Evolutionary conservation across 1,140 invertebrate genomes (phyloP).

Genomic region (Drosophila lacertosa): DNA sequence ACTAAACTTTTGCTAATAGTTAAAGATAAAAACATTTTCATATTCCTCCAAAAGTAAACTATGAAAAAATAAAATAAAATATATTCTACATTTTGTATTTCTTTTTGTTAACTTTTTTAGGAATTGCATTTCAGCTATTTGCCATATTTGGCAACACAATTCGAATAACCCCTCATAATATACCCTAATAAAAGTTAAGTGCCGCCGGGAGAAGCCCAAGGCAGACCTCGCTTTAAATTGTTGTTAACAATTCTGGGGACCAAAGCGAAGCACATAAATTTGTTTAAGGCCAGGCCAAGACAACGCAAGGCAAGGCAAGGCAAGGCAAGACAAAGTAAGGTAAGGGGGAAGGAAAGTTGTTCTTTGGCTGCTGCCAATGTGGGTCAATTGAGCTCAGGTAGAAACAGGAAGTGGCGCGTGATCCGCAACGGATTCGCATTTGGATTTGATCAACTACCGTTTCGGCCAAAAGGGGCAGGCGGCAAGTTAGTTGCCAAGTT

Average conservation of each 20-base stretch:
- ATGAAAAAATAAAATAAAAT: too few species aligned
- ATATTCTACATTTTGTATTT: too few species aligned
- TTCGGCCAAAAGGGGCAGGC: too few species aligned
- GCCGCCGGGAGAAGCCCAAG: conserved; percentile 2
- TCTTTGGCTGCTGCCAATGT: conserved; percentile 12
- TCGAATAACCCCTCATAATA: not conserved
- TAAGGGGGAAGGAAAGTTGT: not conserved
- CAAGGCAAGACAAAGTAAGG: not conserved
- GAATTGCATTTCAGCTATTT: too few species aligned
- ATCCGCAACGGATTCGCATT: conserved; percentile 29
- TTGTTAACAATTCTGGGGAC: conserved; percentile 64
- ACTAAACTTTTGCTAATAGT: too few species aligned
- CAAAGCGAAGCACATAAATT: conserved; percentile 52
- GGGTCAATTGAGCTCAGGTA: conserved; percentile 26
- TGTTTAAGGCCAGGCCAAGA: conserved; percentile 16
- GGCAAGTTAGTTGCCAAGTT: not conserved
- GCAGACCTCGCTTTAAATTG: conserved; percentile 51
- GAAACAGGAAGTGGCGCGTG: conserved; percentile 31
- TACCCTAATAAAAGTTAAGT: not conserved
- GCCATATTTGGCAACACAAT: too few species aligned
- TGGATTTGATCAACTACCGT: conserved; percentile 21
- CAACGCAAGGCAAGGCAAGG: not conserved
- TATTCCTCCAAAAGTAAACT: too few species aligned
- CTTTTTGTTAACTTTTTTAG: too few species aligned
- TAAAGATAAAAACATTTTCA: too few species aligned